phyloP scores from a whole-genome alignment of 2,113 vertebrate species.

The Hymenochirus boettgeri region DNA sequence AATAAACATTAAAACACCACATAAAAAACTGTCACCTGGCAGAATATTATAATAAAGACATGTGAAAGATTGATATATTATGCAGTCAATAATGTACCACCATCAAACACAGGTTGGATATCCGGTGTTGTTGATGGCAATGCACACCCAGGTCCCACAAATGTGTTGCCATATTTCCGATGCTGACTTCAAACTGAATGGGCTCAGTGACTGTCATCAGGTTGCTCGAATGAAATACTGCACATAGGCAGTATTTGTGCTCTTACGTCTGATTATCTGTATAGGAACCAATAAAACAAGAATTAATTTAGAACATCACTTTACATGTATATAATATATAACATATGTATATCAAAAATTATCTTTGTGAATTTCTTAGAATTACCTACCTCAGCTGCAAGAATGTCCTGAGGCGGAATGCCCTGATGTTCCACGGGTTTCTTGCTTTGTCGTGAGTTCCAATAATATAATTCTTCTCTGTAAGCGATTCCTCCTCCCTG shows the following conservation, averaged over 20 bases:
- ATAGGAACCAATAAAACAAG: too few species aligned
- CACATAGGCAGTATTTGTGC: too few species aligned
- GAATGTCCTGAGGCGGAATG: slow-evolving; percentile 26
- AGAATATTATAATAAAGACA: too few species aligned
- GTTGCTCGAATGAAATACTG: too few species aligned
- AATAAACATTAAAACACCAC: too few species aligned
- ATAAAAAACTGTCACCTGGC: too few species aligned
- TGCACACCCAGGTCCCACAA: slow-evolving; percentile 53
- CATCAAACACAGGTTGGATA: slow-evolving; percentile 49
- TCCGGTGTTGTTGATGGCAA: slow-evolving; percentile 52
- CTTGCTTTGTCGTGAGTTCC: slow-evolving; percentile 47
- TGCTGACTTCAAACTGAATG: slow-evolving; percentile 64
- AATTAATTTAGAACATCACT: background rate
- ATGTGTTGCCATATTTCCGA: slow-evolving; percentile 57
- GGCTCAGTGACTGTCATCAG: slow-evolving; percentile 49
- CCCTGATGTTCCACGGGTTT: background rate
- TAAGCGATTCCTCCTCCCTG: slow-evolving; percentile 45
- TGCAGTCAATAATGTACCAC: too few species aligned
- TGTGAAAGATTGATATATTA: too few species aligned
- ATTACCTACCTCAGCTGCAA: too few species aligned
- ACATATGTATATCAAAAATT: background rate
- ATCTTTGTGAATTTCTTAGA: too few species aligned
- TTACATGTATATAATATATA: background rate
- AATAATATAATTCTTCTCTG: slow-evolving; percentile 57
- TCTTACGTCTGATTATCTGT: too few species aligned